Evolutionary conservation across 2,888 invertebrate genomes (phyloP).

Genomic region (Actias luna): DNA sequence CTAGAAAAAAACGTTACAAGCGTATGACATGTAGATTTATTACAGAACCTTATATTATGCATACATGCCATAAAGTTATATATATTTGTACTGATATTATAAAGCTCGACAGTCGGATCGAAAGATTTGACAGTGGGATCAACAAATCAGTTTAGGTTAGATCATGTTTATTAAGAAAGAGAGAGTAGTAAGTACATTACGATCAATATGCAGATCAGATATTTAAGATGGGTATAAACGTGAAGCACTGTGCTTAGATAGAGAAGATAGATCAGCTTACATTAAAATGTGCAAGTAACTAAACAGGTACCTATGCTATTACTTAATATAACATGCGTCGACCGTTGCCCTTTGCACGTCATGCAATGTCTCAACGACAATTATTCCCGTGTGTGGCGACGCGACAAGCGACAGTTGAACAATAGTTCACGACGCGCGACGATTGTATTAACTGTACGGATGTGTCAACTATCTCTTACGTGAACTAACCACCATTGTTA

Average conservation of each 20-base stretch:
- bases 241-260: no score
- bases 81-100: not conserved
- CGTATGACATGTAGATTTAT: not conserved
- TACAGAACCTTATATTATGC: no score
- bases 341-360: conserved; percentile 31
- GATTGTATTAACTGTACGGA: conserved; percentile 55
- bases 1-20: not conserved
- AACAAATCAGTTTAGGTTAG: no score
- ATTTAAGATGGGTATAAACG: not conserved
- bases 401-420: conserved; percentile 55
- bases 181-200: no score
- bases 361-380: conserved; percentile 50
- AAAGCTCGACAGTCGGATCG: no score
- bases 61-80: no score
- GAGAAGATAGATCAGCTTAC: no score
- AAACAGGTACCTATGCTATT: conserved; percentile 25
- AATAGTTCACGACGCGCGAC: conserved; percentile 71
- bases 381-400: conserved; percentile 51
- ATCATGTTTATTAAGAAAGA: no score
- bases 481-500: conserved; percentile 67
- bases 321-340: conserved; percentile 2
- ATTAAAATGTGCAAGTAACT: not conserved
- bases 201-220: not conserved
- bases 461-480: conserved; percentile 72
- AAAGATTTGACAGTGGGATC: no score